Conservation (phyloP, 2,888 invertebrate species). For the Nemurella pictetii region DNA sequence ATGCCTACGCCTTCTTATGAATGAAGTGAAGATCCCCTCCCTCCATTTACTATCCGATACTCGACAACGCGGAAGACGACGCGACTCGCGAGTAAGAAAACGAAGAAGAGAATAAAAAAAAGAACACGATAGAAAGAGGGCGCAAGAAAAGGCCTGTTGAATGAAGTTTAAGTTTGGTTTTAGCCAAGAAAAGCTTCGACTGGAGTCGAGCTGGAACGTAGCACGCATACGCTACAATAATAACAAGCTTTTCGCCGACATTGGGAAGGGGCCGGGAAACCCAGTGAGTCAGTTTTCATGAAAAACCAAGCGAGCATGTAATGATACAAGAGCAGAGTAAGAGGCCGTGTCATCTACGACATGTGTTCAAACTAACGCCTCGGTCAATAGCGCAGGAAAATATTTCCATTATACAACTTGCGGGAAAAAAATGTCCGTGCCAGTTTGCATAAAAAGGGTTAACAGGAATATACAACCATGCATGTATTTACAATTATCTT, state of each 20-base stretch:
- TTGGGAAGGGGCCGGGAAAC: background rate
- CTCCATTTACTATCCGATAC: slow-evolving; percentile 30
- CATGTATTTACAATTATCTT: slow-evolving; percentile 22
- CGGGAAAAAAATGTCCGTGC: background rate
- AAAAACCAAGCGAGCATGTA: background rate
- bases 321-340: slow-evolving; percentile 21
- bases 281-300: background rate
- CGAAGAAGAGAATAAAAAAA: slow-evolving; percentile 29
- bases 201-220: background rate
- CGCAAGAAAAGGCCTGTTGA: slow-evolving; percentile 36
- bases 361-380: background rate
- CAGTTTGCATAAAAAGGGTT: background rate
- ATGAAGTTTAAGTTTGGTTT: slow-evolving; percentile 32
- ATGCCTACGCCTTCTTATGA: slow-evolving; percentile 35
- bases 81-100: slow-evolving; percentile 33
- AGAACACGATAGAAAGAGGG: slow-evolving; percentile 21
- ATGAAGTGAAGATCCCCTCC: slow-evolving; percentile 33
- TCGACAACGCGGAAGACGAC: slow-evolving; percentile 35
- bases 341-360: slow-evolving; percentile 1
- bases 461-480: slow-evolving; percentile 4
- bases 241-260: background rate
- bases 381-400: slow-evolving; percentile 8
- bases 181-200: background rate
- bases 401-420: slow-evolving; percentile 7
- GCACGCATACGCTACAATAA: background rate